Evolutionary conservation across 2,113 vertebrate species (phyloP).

Genomic region (Eclectus roratus): DNA sequence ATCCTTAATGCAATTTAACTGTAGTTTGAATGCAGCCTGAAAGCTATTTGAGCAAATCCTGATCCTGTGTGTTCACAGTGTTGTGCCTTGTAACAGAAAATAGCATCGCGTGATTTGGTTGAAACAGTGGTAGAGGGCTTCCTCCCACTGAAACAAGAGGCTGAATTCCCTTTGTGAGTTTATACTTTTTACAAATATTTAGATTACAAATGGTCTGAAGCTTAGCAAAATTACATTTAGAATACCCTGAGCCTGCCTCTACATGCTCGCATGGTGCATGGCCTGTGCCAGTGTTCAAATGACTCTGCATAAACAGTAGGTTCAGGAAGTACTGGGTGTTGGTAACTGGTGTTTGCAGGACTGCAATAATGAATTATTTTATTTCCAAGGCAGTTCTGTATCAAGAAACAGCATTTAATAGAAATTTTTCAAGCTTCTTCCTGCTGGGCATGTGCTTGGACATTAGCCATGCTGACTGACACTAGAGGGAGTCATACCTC

Average conservation of each 20-base stretch:
- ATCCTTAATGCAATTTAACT: conserved; percentile 22
- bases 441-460: fast-evolving
- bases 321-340: background rate
- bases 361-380: background rate
- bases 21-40: conserved; percentile 23
- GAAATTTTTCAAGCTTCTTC: background rate
- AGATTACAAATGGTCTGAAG: background rate
- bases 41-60: background rate
- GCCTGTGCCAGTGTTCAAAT: background rate
- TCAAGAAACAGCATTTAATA: background rate
- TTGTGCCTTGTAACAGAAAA: background rate
- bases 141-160: background rate
- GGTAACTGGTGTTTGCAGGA: background rate
- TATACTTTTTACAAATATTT: conserved; percentile 29
- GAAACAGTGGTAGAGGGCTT: background rate
- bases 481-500: background rate
- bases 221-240: background rate
- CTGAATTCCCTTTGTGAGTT: background rate
- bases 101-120: background rate
- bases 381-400: background rate
- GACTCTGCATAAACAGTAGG: background rate
- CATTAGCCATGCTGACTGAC: background rate
- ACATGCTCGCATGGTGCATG: fast-evolving
- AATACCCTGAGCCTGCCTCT: background rate
- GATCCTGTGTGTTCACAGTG: background rate